Evolutionary conservation across 2,113 vertebrate species (phyloP).

Genomic region (Limnothrissa miodon): DNA sequence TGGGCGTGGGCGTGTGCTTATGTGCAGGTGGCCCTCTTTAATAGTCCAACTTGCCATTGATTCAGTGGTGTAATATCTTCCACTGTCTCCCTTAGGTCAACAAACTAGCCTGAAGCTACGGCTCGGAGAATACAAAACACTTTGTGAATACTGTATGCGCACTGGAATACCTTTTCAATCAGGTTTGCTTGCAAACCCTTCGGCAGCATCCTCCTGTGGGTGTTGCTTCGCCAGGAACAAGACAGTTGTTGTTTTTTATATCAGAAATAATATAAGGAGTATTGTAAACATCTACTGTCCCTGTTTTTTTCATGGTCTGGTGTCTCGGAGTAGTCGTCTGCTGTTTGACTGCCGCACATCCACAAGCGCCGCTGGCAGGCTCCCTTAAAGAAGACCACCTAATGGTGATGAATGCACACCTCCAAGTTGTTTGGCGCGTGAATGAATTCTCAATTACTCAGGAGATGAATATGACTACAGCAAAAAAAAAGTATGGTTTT

Average conservation of each 20-base stretch:
- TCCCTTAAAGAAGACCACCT: not conserved
- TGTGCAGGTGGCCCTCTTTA: not conserved
- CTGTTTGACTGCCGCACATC: not conserved
- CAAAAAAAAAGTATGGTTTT: not conserved
- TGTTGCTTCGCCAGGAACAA: not conserved
- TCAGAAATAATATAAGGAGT: not conserved
- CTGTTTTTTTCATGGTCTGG: not conserved
- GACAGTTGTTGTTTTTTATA: conserved; percentile 5
- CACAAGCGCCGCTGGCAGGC: not conserved
- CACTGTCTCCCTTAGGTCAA: conserved; percentile 9
- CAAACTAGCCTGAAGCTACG: not conserved
- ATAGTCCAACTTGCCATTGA: not conserved
- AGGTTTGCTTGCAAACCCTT: not conserved
- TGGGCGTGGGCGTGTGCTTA: not conserved
- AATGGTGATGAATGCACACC: not conserved
- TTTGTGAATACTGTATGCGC: not conserved
- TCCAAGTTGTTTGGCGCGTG: not conserved
- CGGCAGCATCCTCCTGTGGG: not conserved
- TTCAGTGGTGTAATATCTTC: conserved; percentile 14
- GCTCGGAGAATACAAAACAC: not conserved
- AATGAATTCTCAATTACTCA: conserved; percentile 5
- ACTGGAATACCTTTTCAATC: not conserved
- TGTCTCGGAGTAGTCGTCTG: not conserved
- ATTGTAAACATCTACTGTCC: not conserved
- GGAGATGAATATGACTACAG: not conserved